These are phyloP conservation scores for Thereva nobilitata DNA, from an alignment of 2,888 invertebrate genomes.

Conservation along the genomic window DNA sequence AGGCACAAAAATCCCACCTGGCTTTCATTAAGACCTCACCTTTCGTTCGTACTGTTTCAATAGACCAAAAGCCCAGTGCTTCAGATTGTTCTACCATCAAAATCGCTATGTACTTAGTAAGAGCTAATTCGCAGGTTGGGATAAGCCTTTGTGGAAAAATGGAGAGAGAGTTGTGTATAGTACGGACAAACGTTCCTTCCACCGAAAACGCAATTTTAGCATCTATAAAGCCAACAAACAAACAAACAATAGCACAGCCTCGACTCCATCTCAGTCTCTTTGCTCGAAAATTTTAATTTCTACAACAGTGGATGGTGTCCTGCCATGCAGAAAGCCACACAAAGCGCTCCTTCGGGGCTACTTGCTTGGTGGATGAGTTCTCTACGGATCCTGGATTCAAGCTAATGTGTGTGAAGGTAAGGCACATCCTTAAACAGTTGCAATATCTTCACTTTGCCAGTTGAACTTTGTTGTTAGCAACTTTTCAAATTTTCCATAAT, in stretches of 20 bases:
- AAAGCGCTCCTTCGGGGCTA: constrained; percentile 24
- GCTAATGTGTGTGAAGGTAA: not conserved
- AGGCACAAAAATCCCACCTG: too few relatives aligned
- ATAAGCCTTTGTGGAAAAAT: too few relatives aligned
- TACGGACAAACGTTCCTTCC: too few relatives aligned
- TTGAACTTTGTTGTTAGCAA: constrained; percentile 30
- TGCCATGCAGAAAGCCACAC: constrained; percentile 32
- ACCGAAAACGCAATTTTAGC: constrained; percentile 19
- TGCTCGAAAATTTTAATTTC: constrained; percentile 29
- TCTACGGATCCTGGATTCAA: constrained; percentile 14
- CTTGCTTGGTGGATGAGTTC: constrained; percentile 23
- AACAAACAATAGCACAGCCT: not conserved
- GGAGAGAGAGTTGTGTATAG: too few relatives aligned
- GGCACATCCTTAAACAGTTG: constrained; percentile 24
- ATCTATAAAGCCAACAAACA: constrained; percentile 14
- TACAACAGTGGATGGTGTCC: constrained; percentile 24
- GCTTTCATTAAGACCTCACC: too few relatives aligned
- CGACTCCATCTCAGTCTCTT: constrained; percentile 8
- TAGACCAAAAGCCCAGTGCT: too few relatives aligned
- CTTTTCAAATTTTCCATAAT: constrained; percentile 34
- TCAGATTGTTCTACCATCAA: too few relatives aligned
- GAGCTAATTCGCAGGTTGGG: too few relatives aligned
- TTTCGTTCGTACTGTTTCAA: too few relatives aligned
- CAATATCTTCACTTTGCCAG: constrained; percentile 28
- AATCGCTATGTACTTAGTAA: too few relatives aligned